Base-by-base conservation (phyloP, 1,140 invertebrate species). In the Drosophila miranda region DNA sequence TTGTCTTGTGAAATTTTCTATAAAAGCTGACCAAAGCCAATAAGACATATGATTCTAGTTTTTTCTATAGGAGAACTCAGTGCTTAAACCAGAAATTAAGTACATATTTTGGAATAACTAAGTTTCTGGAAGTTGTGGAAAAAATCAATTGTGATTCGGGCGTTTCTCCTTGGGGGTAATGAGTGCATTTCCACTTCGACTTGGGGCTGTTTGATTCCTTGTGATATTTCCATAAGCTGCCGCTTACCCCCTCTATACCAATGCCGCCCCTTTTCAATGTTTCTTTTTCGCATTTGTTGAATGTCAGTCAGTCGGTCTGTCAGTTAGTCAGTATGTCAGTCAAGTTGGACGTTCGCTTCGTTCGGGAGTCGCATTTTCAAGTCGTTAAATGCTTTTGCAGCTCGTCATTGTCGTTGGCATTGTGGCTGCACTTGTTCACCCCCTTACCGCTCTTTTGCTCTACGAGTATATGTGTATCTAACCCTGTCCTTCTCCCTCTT, bases 341-440 rank as follows among this genome's bases (percentile, higher is more conserved):
- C 63, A 75, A 64, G 71, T 61, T 48, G 62, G 26, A 48, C 30
- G 49, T n/a, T 49, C 38, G 38, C 43, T 21, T 14, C 46, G 8
- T 9, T 30, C 30, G 49, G 57, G 46, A 61, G 80, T 67, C 56
- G 80, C 76, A 80, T 84, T 84, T 86, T 68, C 77, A 84, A 84
- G 81, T 84, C 81, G 77, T 80, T 86, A 86, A 84, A 80, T 86
- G 81, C 77, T 75, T 84, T 86, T 86, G 77, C 78, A 79, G 64
- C 71, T 77, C 76, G 67, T 72, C 81, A 80, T 83, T 83, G 72
- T 75, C 62, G 76, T 71, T 60, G 61, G 46, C 66, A 59, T 55
- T 73, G 68, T 63, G 45, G 68, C 66, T 26, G 56, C 49, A 51
- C 11, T 45, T 51, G 38, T 26, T 46, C 28, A 13, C 62, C 41